Evolutionary conservation across 2,888 invertebrate genomes (phyloP).

Genomic region (Junonia oenone): DNA sequence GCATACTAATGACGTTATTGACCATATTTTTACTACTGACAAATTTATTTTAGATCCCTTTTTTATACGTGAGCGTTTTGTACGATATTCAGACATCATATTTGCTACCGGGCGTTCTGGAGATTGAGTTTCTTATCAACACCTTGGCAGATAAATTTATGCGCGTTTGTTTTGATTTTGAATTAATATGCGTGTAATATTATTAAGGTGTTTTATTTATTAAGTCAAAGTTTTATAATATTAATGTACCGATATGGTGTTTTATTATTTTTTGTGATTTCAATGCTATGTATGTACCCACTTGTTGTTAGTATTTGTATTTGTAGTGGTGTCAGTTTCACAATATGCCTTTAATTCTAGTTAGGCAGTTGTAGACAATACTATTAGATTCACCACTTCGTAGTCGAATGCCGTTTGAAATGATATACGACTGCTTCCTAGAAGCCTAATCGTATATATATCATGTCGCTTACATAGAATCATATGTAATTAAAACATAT

Average conservation of each 20-base stretch:
- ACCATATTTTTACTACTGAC: conserved; percentile 30
- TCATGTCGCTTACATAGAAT: no score
- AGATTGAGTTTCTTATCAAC: conserved; percentile 22
- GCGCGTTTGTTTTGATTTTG: no score
- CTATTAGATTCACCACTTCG: neutral
- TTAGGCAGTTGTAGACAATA: neutral
- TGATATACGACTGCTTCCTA: neutral
- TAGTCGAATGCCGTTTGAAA: neutral
- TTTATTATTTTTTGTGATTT: neutral
- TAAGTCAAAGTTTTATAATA: no score
- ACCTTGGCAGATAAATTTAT: conserved; percentile 6
- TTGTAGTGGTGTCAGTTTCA: neutral
- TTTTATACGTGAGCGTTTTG: conserved; percentile 9
- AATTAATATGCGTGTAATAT: no score
- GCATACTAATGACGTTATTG: conserved; percentile 42
- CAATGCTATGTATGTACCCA: neutral
- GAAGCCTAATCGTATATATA: no score
- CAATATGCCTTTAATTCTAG: neutral
- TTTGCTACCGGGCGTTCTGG: conserved; percentile 20
- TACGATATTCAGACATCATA: conserved; percentile 3
- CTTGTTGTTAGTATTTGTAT: neutral
- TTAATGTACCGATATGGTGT: no score
- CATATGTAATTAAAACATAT: no score
- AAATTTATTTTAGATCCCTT: conserved; percentile 16
- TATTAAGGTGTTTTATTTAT: no score